Conservation (phyloP, 2,888 invertebrate species). For the Corbicula japonica region DNA sequence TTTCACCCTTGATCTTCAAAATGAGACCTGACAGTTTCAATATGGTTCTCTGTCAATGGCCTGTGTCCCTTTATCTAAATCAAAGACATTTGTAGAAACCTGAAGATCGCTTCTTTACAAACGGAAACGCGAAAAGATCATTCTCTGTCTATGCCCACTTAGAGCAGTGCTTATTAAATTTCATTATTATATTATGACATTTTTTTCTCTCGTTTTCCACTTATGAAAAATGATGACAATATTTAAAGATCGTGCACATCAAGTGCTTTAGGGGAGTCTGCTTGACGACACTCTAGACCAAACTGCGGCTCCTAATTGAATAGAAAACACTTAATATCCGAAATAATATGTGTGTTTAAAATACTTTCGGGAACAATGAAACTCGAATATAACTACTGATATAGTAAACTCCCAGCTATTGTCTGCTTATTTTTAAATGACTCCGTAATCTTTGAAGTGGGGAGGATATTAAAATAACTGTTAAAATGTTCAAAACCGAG, state of each 20-base stretch:
- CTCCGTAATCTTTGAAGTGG: too few species aligned
- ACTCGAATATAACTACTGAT: too few species aligned
- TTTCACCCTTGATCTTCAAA: constrained; percentile 16
- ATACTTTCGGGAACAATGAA: constrained; percentile 26
- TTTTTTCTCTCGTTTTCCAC: constrained; percentile 43
- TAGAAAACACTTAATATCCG: constrained; percentile 34
- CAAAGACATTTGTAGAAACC: constrained; percentile 19
- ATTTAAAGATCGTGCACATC: constrained; percentile 48
- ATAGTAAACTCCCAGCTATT: too few species aligned
- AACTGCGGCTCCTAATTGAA: constrained; percentile 42
- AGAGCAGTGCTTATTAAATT: constrained; percentile 39
- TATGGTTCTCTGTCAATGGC: constrained; percentile 3
- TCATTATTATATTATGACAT: constrained; percentile 39
- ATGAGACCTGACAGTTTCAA: constrained; percentile 36
- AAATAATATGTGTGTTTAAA: constrained; percentile 35
- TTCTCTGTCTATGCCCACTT: constrained; percentile 21
- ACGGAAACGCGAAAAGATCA: constrained; percentile 14
- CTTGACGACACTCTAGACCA: constrained; percentile 35
- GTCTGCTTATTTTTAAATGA: too few species aligned
- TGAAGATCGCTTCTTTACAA: constrained; percentile 11
- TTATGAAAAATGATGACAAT: constrained; percentile 57
- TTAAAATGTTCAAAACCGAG: too few species aligned
- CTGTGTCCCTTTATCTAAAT: constrained; percentile 31
- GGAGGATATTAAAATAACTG: too few species aligned
- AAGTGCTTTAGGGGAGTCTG: constrained; percentile 54